Evolutionary conservation across 2,797 vertebrate genomes (phyloP).

Genomic region (Tokudaia muenninki): DNA sequence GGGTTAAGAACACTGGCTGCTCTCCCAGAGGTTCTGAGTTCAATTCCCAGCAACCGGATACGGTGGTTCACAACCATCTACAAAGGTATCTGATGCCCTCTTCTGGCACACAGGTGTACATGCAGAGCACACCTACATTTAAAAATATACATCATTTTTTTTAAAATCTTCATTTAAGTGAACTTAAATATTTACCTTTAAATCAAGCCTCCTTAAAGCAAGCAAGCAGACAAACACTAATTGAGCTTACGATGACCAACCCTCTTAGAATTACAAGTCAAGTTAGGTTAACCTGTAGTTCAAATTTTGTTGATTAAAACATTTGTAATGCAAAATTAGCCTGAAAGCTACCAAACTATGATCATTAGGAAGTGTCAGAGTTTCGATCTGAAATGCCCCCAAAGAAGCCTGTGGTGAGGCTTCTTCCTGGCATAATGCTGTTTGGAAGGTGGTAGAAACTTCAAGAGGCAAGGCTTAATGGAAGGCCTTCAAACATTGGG

Average conservation of each 20-base stretch:
- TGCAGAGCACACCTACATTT: neutral
- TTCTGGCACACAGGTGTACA: neutral
- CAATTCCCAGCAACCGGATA: neutral
- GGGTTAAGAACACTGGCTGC: neutral
- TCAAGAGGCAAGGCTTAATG: neutral
- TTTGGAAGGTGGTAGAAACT: neutral
- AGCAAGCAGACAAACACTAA: neutral
- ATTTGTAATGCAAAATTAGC: slow-evolving; percentile 31
- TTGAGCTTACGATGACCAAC: neutral
- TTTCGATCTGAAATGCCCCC: neutral
- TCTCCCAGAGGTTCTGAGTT: neutral
- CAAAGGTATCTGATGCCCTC: neutral
- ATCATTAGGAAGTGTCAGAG: neutral
- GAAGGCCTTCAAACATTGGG: neutral
- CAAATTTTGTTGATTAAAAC: slow-evolving; percentile 44
- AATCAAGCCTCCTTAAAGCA: slow-evolving; percentile 17
- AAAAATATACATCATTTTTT: neutral
- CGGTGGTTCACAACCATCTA: neutral
- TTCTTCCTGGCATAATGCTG: neutral
- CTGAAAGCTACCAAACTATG: neutral
- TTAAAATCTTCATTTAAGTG: slow-evolving; percentile 16
- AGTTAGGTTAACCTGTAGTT: slow-evolving; percentile 5
- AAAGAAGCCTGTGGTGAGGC: too few species aligned
- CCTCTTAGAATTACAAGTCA: slow-evolving; percentile 34
- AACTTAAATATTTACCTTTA: slow-evolving; percentile 49